Evolutionary conservation across 2,113 vertebrate species (phyloP).

Genomic region (Cyanoramphus novaezelandiae): DNA sequence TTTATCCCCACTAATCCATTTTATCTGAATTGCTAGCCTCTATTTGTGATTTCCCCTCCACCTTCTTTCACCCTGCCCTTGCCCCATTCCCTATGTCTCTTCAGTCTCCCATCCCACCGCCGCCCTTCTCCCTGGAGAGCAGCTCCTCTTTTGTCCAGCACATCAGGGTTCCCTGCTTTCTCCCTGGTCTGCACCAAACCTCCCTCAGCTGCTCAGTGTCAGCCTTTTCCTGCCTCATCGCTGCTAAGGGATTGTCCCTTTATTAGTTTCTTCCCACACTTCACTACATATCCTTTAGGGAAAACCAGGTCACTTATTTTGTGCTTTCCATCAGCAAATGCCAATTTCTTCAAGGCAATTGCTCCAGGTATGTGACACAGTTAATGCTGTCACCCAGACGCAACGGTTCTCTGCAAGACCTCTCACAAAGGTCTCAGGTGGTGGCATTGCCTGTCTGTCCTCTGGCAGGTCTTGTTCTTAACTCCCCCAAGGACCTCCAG

Average conservation of each 20-base stretch:
- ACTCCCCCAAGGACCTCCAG: rapidly evolving
- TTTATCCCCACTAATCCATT: slow-evolving; percentile 9
- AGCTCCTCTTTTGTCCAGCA: background rate
- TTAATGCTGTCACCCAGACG: background rate
- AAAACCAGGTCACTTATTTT: background rate
- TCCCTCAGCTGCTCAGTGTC: background rate
- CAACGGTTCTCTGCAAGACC: background rate
- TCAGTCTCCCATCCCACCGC: background rate
- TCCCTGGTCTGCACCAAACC: background rate
- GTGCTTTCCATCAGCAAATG: background rate
- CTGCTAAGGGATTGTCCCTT: background rate
- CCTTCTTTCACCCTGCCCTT: background rate
- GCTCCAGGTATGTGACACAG: background rate
- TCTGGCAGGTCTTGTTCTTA: background rate
- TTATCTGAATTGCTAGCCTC: slow-evolving; percentile 1
- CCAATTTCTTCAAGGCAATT: rapidly evolving
- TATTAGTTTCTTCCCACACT: background rate
- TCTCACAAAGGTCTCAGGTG: background rate
- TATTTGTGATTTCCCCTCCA: background rate
- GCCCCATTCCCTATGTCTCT: background rate
- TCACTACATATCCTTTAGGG: background rate
- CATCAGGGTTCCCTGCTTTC: background rate
- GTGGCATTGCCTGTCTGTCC: background rate
- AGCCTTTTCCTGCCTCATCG: background rate
- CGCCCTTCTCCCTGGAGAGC: rapidly evolving